Evolutionary conservation across 1,140 invertebrate genomes (phyloP), one percentile per base, ranked within the genome.

Genomic region (Aphelinus certus): DNA sequence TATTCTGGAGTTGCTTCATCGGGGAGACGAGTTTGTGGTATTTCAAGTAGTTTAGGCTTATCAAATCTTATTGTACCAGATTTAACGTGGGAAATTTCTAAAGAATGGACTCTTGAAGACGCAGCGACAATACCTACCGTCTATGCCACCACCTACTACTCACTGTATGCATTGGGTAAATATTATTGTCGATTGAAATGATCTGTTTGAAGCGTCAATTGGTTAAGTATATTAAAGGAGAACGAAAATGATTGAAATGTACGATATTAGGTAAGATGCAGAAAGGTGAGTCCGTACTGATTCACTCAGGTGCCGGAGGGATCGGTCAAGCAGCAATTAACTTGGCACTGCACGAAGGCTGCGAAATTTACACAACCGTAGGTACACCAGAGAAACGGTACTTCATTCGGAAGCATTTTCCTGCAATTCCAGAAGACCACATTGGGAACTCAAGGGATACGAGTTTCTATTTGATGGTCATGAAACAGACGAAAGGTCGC

Each of bases 91-190:
- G 81, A 91, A 1, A 89, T 98, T 45, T 96, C 97, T 2, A 90
- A 95, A 0, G 81, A 91, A 3, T 97, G 96, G 96, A 91, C 90
- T 1, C 86, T 98, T 47, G 92, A 94, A 81, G 94, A 98, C 60
- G 97, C 96, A 1, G 94, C 95, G 0, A 96, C 95, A 0, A 90
- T 98, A 0, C 96, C 96, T 3, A 92, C 93, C 1, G 94, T 94
- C 6, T 98, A 97, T 82, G 90, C 90, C 61, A 97, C 95, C 0
- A 95, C 92, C 2, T 94, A 95, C 77, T 96, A 95, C 83, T 93
- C 95, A 7, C 89, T 98, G 71, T 88, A 91, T 53, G 53, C 82
- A 1, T 84, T 81, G 71, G 88, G 90, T 26, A 49, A 49, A n/a
- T 47, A 9, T 45, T 61, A 60, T 42, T 47, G 57, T 26, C 26